Evolutionary conservation across 2,888 invertebrate genomes (phyloP), one percentile per base, ranked within the genome.

Genomic region (Phrixothrix hirtus): DNA sequence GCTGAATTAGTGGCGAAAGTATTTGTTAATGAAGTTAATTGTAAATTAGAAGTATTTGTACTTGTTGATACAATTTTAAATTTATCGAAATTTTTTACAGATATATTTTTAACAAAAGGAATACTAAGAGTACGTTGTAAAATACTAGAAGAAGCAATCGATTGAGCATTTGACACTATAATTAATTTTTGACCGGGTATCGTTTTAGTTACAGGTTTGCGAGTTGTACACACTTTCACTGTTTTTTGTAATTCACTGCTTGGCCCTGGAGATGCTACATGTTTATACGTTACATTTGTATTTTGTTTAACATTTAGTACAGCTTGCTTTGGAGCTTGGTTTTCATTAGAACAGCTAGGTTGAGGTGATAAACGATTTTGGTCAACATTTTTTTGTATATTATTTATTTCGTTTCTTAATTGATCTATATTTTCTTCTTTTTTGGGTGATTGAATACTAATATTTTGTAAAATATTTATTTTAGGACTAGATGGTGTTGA

Each of bases 31-130:
- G 55, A 44, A n/a, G 46, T 39, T 14, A 51, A 55, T 62, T 43
- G 56, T 12, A 59, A 56, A 16, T 45, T 42, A 36, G 55, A 52
- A 21, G 56, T 58, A 43, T 49, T 58, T 6, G 37, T 42, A 25
- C 47, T 47, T 25, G 54, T 54, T 1, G 53, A 45, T 2, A 75
- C 70, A 29, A 75, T 74, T 67, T 75, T 75, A 55, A 75, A 75
- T 58, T 76, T 76, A 46, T 75, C 75, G 16, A 75, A 67, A 59
- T 72, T 75, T 59, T 74, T 74, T 50, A 74, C 70, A 0, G 74
- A 70, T 37, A 76, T 65, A 55, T 74, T 76, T 57, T 74, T 75
- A 32, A 73, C 70, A 41, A 72, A 70, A 1, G 75, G 73, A 41
- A 75, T 72, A 12, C 73, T 70, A 17, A 75, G 58, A 1, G 74